Percentiles rank a stretch among this genome's conserved stretches.
Evolutionary conservation across 2,797 vertebrate genomes (phyloP).

Genomic region (Siniperca scherzeri): DNA sequence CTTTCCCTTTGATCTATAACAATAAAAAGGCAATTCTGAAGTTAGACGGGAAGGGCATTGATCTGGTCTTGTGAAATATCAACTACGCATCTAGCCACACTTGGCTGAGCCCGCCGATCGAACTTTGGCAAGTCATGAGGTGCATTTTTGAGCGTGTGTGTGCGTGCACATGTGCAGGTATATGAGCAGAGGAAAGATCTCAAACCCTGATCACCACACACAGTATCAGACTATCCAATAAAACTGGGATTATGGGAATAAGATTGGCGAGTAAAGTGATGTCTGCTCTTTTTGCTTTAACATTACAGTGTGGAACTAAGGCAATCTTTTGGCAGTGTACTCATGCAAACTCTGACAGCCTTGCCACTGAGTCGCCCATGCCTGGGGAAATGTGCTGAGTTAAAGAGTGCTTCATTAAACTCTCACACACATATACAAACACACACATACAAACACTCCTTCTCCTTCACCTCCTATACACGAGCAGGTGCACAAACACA

Average conservation of each 20-base stretch:
- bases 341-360: slow-evolving; percentile 62
- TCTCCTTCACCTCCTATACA: slow-evolving; percentile 24
- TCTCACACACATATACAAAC: slow-evolving; percentile 37
- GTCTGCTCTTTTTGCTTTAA: slow-evolving; percentile 59
- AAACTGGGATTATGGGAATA: slow-evolving; percentile 62
- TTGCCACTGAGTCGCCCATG: slow-evolving; percentile 58
- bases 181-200: slow-evolving; percentile 15
- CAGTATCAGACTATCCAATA: slow-evolving; percentile 56
- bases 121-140: slow-evolving; percentile 44
- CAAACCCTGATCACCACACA: slow-evolving; percentile 3
- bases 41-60: slow-evolving; percentile 63
- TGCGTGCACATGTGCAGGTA: slow-evolving; percentile 20
- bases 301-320: slow-evolving; percentile 55
- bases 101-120: slow-evolving; percentile 57
- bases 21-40: slow-evolving; percentile 73
- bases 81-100: slow-evolving; percentile 60
- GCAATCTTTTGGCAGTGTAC: slow-evolving; percentile 59
- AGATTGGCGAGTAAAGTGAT: slow-evolving; percentile 45
- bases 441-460: slow-evolving; percentile 29
- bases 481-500: slow-evolving; percentile 63
- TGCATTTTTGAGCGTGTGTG: slow-evolving; percentile 28
- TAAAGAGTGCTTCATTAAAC: slow-evolving; percentile 78
- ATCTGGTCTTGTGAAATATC: slow-evolving; percentile 73
- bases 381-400: slow-evolving; percentile 71
- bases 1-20: slow-evolving; percentile 65